Evolutionary conservation across 2,113 vertebrate species (phyloP), one percentile per base, ranked within the genome.

Genomic region (Procavia capensis): DNA sequence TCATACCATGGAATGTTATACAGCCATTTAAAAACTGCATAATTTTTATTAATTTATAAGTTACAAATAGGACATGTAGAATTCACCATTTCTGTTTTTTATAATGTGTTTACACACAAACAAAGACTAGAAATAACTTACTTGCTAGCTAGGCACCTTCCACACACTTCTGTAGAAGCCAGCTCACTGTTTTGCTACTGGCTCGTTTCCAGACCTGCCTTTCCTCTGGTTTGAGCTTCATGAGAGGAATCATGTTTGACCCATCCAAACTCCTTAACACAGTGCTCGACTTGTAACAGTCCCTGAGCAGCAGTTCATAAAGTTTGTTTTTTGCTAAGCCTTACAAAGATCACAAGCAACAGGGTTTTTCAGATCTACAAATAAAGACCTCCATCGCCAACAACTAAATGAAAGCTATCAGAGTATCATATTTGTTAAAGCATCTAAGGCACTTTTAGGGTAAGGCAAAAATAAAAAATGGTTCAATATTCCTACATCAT

Each of bases 311-410:
- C 14, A 68, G 66, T 68, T 34, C 34, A 16, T 89, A 45, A 54
- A 63, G 80, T 83, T 76, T 61, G 92, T 93, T 6, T 34, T 59
- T 87, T 83, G n/a, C 72, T 87, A 87, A 95, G 39, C 63, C 27
- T 95, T 76, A 90, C 34, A 88, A 63, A 91, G 61, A 85, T 45
- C 70, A 93, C 45, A 74, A 82, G 66, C 81, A 93, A 96, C 4
- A 87, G 16, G 2, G 17, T 75, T 82, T 95, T 82, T 45, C 6
- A 4, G 7, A 81, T 76, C 47, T 86, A 96, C 36, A 92, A 90
- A 95, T 24, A 85, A 96, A 94, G 24, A 64, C 29, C 54, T 85
- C 50, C n/a, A 74, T 27, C 41, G 63, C 45, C 45, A 91, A 85
- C 22, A 78, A 17, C 72, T 78, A 96, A 86, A 79, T 39, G 68